Conservation (phyloP, 2,888 invertebrate species). For the Caradrina kadenii region DNA sequence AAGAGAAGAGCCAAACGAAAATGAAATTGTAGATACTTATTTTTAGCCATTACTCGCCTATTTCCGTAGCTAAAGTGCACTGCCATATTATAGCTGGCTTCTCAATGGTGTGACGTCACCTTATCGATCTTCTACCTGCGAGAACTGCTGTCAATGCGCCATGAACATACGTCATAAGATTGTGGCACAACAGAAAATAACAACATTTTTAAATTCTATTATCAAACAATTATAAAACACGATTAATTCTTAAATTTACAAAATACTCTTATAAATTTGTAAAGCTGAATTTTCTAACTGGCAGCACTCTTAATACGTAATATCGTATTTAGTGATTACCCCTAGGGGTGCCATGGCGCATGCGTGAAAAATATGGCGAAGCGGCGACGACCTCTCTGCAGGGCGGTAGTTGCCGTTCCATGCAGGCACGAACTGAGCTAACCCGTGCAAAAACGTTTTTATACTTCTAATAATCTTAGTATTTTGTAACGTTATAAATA, state of each 20-base stretch:
- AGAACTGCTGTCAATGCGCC: conserved; percentile 73
- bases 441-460: conserved; percentile 12
- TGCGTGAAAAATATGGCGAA: conserved; percentile 87
- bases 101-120: conserved; percentile 88
- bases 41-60: conserved; percentile 63
- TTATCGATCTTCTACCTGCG: conserved; percentile 78
- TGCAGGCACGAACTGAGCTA: conserved; percentile 74
- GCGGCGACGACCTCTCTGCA: conserved; percentile 80
- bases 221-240: not conserved
- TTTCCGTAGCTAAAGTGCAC: conserved; percentile 69
- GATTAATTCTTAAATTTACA: not conserved
- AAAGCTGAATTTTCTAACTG: conserved; percentile 43
- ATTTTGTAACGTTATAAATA: not conserved
- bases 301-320: conserved; percentile 73
- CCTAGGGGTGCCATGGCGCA: conserved; percentile 80
- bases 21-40: conserved; percentile 47
- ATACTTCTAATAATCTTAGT: not conserved
- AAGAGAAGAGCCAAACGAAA: conserved; percentile 34
- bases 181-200: conserved; percentile 14
- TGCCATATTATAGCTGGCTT: conserved; percentile 65
- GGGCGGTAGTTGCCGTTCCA: conserved; percentile 73
- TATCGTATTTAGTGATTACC: conserved; percentile 83
- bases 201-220: not conserved
- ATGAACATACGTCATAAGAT: conserved; percentile 67
- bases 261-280: not conserved